Base-by-base conservation (phyloP, 2,113 vertebrate genomes). In the Antennarius striatus region DNA sequence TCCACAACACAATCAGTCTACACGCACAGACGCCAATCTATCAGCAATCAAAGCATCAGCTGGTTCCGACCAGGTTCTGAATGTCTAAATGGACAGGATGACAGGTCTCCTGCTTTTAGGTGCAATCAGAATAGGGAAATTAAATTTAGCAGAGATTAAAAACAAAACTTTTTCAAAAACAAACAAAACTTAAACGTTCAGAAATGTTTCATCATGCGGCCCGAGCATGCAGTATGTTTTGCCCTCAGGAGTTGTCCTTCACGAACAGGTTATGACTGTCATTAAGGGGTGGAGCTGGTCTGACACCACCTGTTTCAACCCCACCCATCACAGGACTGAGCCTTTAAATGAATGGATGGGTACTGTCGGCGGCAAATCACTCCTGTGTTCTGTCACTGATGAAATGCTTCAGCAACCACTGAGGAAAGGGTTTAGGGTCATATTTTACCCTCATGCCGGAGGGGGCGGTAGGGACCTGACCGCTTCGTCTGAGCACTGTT, bases 301-400 rank as follows among this genome's bases (percentile, higher is more conserved):
- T 63, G 70, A 71, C 79, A 78, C 62, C 83, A 76, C 65, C 64
- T 68, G 29, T 5, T 28, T 66, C 59, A 75, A 86, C 73, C 58
- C 82, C 16, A 5, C 74, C 10, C 64, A 11, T 22, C 45, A 15
- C 57, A 39, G 30, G 61, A 1, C 47, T 8, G 36, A 22, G 0
- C 16, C 57, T 77, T 48, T 53, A 64, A 78, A 78, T 60, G 12
- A 77, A 48, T 60, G 22, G 6, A 51, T 60, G 60, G 30, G 39
- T 12, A 22, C 40, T 22, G 55, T 71, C 30, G 61, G 54, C 56
- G 48, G 60, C 76, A 74, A 77, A 83, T 83, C 59, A 14, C 57
- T 75, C 22, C 22, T 74, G 58, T 68, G 32, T 32, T 65, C 39
- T 40, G 62, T 43, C 49, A 54, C 9, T 42, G 65, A 73, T 29